phyloP scores from a whole-genome alignment of 2,113 vertebrate genomes.

The Platysteira castanea region DNA sequence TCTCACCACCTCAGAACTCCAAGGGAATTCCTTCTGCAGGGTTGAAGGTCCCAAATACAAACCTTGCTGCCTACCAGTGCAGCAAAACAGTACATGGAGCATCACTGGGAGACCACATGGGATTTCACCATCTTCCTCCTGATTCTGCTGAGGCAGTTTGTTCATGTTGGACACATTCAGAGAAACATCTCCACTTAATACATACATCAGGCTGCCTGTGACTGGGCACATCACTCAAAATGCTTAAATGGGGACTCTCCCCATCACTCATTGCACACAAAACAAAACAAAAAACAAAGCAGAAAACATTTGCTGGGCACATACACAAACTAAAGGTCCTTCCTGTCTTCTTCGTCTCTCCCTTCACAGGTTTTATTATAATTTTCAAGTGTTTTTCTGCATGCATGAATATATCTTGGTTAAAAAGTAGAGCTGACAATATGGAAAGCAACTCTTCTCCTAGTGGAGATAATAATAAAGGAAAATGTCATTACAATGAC shows the following conservation, averaged over 20 bases:
- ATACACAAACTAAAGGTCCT: neutral
- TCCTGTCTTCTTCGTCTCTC: neutral
- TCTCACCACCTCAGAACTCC: neutral
- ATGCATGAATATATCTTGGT: neutral
- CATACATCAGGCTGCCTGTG: neutral
- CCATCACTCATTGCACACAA: accelerated
- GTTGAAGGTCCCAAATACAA: neutral
- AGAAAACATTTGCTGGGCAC: neutral
- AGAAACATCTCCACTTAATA: neutral
- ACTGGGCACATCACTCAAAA: neutral
- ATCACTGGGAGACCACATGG: neutral
- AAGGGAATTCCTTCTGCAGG: neutral
- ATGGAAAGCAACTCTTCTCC: neutral
- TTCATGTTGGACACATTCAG: neutral
- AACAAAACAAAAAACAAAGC: neutral
- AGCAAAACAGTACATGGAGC: neutral
- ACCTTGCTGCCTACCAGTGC: neutral
- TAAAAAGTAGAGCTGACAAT: neutral
- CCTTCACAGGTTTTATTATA: neutral
- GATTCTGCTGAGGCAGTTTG: neutral
- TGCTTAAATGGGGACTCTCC: neutral
- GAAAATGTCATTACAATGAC: neutral
- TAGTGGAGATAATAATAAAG: neutral
- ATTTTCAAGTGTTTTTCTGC: neutral
- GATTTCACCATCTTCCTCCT: neutral